phyloP scores from a whole-genome alignment of 2,113 vertebrate species.

The Thamnophis sirtalis region DNA sequence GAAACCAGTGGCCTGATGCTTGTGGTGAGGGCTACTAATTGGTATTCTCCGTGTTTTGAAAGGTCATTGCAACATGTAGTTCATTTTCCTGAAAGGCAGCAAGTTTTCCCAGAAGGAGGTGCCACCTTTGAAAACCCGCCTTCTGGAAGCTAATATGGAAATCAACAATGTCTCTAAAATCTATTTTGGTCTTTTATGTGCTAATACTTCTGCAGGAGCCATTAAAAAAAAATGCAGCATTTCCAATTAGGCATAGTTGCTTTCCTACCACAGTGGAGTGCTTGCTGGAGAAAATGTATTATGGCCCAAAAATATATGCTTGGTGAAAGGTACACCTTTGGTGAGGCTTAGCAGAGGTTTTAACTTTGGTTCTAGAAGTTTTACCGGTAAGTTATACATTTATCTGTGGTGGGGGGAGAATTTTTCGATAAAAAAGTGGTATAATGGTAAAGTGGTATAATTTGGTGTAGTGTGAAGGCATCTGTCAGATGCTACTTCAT shows the following conservation, averaged over 20 bases:
- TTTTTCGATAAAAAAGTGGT: neutral
- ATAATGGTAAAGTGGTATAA: neutral
- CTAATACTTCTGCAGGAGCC: conserved; percentile 29
- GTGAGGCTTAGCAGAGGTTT: neutral
- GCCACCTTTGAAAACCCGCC: neutral
- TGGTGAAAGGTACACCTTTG: neutral
- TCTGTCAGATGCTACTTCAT: too few species aligned
- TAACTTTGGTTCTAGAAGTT: neutral
- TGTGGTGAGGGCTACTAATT: neutral
- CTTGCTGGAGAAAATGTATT: neutral
- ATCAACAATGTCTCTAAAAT: conserved; percentile 28
- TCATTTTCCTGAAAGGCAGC: neutral
- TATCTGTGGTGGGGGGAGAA: rapidly evolving
- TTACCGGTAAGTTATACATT: neutral
- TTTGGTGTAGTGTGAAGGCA: neutral
- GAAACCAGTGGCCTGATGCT: neutral
- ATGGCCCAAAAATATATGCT: neutral
- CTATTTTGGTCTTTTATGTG: conserved; percentile 3
- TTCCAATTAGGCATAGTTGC: conserved; percentile 27
- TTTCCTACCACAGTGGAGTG: neutral
- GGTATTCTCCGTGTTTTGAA: neutral
- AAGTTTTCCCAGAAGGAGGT: neutral
- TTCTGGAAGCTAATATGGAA: conserved; percentile 6
- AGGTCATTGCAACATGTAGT: neutral
- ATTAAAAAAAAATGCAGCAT: conserved; percentile 7